A percentile compares a stretch with the other conserved stretches of the same genome.
Conservation (phyloP, 1,140 invertebrate species). For the Homarus americanus region DNA sequence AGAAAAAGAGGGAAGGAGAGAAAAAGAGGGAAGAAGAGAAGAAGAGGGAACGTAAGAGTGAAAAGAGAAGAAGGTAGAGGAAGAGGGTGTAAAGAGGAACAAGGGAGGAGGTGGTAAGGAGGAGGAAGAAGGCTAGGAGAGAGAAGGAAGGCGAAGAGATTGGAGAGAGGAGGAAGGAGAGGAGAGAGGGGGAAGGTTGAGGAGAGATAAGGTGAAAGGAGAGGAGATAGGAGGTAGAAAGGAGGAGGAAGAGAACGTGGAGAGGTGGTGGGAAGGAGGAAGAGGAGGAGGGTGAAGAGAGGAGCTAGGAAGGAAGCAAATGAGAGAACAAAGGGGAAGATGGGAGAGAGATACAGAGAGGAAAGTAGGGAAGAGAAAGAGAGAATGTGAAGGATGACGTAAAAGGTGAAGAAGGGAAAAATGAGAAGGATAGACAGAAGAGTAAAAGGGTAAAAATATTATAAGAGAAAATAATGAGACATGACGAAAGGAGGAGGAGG, state of each 20-base stretch:
- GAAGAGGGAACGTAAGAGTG: no score
- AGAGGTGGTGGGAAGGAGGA: no score
- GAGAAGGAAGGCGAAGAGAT: no score
- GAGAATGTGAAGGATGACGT: background rate
- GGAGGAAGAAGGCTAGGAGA: no score
- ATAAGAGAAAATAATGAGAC: background rate
- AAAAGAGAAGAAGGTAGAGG: no score
- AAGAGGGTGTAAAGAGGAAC: no score
- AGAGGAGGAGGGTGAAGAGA: background rate
- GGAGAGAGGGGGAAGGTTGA: background rate
- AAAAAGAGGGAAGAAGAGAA: slow-evolving; percentile 11
- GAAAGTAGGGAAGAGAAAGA: background rate
- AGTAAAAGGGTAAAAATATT: background rate
- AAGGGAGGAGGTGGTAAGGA: no score
- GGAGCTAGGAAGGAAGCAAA: background rate
- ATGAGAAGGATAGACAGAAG: background rate
- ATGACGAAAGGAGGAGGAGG: background rate
- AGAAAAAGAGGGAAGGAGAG: slow-evolving; percentile 3
- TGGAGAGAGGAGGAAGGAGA: no score
- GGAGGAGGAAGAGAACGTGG: background rate
- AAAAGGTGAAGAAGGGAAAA: background rate
- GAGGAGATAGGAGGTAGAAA: no score
- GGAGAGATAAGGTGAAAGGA: background rate
- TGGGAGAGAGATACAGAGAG: background rate
- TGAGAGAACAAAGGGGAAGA: no score